These are phyloP conservation scores for Phataginus tricuspis DNA, from an alignment of 2,797 vertebrate species.

Conservation along the genomic window DNA sequence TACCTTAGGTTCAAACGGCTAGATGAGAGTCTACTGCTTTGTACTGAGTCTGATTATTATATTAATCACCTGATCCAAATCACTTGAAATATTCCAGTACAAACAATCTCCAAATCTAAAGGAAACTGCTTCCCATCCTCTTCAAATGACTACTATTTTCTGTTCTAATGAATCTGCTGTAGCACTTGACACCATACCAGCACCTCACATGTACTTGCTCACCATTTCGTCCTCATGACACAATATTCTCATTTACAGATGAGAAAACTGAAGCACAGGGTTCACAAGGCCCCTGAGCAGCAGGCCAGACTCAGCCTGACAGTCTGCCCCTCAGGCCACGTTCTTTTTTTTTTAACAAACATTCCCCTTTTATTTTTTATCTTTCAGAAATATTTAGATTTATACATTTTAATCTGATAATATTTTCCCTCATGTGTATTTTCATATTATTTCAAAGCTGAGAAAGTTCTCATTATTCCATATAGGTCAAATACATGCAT, in stretches of 20 bases:
- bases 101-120: neutral
- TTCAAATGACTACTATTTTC: neutral
- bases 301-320: neutral
- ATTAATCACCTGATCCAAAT: neutral
- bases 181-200: neutral
- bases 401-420: neutral
- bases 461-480: neutral
- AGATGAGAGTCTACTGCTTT: neutral
- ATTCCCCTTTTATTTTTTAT: neutral
- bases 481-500: neutral
- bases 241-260: neutral
- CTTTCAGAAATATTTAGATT: slow-evolving; percentile 31
- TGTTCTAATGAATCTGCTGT: neutral
- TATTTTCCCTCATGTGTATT: neutral
- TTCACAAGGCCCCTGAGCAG: neutral
- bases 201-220: neutral
- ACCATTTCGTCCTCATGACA: neutral
- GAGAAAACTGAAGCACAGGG: neutral
- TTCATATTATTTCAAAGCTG: neutral
- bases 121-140: neutral
- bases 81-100: slow-evolving; percentile 1
- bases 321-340: neutral
- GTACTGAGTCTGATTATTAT: neutral
- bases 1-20: neutral
- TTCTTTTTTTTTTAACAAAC: neutral